Evolutionary conservation across 1,140 invertebrate genomes (phyloP).

Genomic region (Ceratoteleas bidentatus): DNA sequence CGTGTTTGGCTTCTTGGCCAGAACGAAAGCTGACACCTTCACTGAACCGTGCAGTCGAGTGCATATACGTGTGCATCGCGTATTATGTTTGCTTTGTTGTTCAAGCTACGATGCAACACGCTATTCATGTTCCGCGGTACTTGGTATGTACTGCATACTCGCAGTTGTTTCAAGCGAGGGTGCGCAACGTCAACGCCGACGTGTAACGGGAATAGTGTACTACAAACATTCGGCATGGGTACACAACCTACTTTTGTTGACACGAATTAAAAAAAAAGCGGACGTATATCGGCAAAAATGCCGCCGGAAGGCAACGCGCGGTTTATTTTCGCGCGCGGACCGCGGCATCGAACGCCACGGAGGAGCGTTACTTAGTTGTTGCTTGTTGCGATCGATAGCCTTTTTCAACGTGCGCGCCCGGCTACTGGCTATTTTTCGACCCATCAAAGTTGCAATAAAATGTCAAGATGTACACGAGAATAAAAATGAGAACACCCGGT

Average conservation of each 20-base stretch:
- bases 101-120: slow-evolving; percentile 69
- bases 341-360: not conserved
- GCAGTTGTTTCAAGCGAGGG: slow-evolving; percentile 64
- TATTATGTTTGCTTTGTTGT: slow-evolving; percentile 72
- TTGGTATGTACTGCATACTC: slow-evolving; percentile 57
- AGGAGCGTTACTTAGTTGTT: not conserved
- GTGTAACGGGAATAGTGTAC: slow-evolving; percentile 63
- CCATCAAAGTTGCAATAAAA: slow-evolving; percentile 33
- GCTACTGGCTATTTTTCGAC: slow-evolving; percentile 28
- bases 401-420: not conserved
- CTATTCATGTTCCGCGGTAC: slow-evolving; percentile 64
- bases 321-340: not conserved
- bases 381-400: slow-evolving; percentile 2
- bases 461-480: slow-evolving; percentile 33
- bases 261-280: slow-evolving; percentile 57
- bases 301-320: not conserved
- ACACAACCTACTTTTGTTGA: slow-evolving; percentile 67
- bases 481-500: slow-evolving; percentile 28
- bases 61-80: slow-evolving; percentile 63
- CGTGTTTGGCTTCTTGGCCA: slow-evolving; percentile 63
- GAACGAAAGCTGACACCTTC: slow-evolving; percentile 69
- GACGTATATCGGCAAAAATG: slow-evolving; percentile 57
- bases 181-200: slow-evolving; percentile 51
- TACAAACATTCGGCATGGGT: slow-evolving; percentile 65
- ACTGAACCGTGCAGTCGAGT: slow-evolving; percentile 63